Base-by-base conservation (phyloP, 2,888 invertebrate species). In the Allygus modestus region DNA sequence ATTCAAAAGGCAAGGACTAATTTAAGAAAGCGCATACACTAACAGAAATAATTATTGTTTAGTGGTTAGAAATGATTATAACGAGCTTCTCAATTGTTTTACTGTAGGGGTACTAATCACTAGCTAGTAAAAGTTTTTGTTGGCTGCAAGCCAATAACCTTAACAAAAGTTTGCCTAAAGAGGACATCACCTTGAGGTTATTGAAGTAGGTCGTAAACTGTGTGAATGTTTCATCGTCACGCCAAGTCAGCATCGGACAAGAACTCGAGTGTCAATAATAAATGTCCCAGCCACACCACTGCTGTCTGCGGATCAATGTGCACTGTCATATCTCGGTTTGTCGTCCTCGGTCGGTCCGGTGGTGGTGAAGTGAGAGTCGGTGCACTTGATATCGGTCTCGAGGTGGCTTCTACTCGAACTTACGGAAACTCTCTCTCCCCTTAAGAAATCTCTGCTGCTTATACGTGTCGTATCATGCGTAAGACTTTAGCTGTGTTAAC, bases 161-260 rank as follows among this genome's bases (percentile, higher is more conserved):
- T 37, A 37, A 9, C 37, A 9, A 37, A 46, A 11, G 46, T 46
- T n/a, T 17, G 46, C 46, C n/a, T 46, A 46, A 37, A 46, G 54
- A 54, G 54, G 54, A 23, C 28, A 31, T 31, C 65, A 65, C 65
- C 28, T 65, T 31, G 65, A 11, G 31, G 54, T 23, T 54, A 15
- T 65, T 31, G 65, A 65, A 65, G 28, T 65, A 65, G 65, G 65
- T 65, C 31, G 28, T 12, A 65, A 65, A 28, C 28, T 31, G 28
- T 20, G 54, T 65, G 65, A 58, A 58, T 58, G 58, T 23, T 31
- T 65, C 65, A 28, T 65, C 65, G 31, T 28, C 65, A 65, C 65
- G 65, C 65, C 28, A 65, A 28, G 65, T 65, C 65, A 65, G 65
- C 65, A 31, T 65, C 65, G 46, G 46, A 46, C 54, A 54, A 54